Evolutionary conservation across 1,140 invertebrate genomes (phyloP), one percentile per base, ranked within the genome.

Genomic region (Drosophila suzukii): DNA sequence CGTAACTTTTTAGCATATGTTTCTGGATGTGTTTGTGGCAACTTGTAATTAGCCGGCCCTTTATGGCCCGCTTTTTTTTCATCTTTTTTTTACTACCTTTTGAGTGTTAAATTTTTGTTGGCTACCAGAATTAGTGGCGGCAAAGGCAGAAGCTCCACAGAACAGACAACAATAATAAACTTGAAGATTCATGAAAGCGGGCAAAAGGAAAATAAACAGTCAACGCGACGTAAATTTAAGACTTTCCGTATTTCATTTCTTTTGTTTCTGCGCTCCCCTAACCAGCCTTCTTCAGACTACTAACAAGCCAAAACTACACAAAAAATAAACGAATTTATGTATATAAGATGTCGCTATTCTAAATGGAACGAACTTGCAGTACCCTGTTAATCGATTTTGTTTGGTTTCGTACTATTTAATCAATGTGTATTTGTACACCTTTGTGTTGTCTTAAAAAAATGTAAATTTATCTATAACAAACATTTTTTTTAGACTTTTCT

Each of bases 141-240:
- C 49, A 81, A 44, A 57, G 72, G 44, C 51, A 67, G 59, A 82
- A 72, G 39, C 65, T 67, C 24, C 72, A 39, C 11, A 58, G 65
- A 71, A 58, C 78, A 61, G 63, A 75, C 71, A 88, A 75, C 83
- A 86, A 88, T 76, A 88, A 86, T 86, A 89, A 88, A 88, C 77
- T 84, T 68, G 74, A 81, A 88, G 77, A 88, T 88, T 90, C 84
- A 89, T 84, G 80, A 89, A 89, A 89, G 83, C 83, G 84, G 84
- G 83, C 83, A 75, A 78, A 76, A 81, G 61, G 67, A 85, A 86
- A 86, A 86, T 82, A 86, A 86, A 86, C 83, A 86, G 58, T 61
- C 65, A 74, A 80, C 71, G 67, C 65, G 80, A 88, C 77, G 77
- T 89, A 89, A 90, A 88, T 90, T 84, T 89, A 58, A 74, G 75